Percentiles rank a stretch among this genome's conserved stretches.
phyloP scores from a whole-genome alignment of 2,113 vertebrate species.

The Dascyllus trimaculatus region DNA sequence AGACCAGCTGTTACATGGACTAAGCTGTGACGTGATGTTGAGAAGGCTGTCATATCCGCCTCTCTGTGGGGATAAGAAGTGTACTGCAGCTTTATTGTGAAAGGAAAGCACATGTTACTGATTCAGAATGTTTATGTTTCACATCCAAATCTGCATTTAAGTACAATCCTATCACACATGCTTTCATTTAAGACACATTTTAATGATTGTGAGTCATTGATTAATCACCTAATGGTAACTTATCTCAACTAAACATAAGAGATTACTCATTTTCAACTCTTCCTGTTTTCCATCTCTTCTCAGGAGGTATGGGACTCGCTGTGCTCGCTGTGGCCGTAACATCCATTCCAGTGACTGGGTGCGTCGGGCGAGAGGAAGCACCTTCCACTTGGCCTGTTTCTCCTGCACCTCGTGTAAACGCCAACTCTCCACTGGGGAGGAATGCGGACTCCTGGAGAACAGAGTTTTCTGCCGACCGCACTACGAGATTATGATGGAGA shows the following conservation, averaged over 20 bases:
- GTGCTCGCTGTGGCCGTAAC: slow-evolving; percentile 95
- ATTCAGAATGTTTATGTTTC: not conserved
- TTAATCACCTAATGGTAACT: not conserved
- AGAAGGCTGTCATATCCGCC: too few relatives aligned
- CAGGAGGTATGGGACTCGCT: slow-evolving; percentile 96
- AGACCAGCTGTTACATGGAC: too few relatives aligned
- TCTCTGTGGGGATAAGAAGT: too few relatives aligned
- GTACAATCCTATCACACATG: too few relatives aligned
- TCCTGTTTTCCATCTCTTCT: not conserved
- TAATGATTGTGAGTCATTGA: too few relatives aligned
- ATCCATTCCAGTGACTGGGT: slow-evolving; percentile 98
- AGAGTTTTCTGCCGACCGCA: slow-evolving; percentile 94
- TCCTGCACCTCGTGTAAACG: slow-evolving; percentile 96
- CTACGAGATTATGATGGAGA: slow-evolving; percentile 96
- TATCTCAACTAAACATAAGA: not conserved
- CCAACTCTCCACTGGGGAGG: slow-evolving; percentile 95
- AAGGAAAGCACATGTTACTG: too few relatives aligned
- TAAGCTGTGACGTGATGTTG: too few relatives aligned
- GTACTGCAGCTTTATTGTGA: too few relatives aligned
- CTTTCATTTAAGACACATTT: not conserved
- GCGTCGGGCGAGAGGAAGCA: slow-evolving; percentile 93
- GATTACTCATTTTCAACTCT: not conserved
- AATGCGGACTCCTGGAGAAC: slow-evolving; percentile 95
- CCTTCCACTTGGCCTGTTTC: slow-evolving; percentile 96
- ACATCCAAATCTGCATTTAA: not conserved